Conservation (phyloP, 92 coral and sea anemone species). For the Bergia puertoricense region DNA sequence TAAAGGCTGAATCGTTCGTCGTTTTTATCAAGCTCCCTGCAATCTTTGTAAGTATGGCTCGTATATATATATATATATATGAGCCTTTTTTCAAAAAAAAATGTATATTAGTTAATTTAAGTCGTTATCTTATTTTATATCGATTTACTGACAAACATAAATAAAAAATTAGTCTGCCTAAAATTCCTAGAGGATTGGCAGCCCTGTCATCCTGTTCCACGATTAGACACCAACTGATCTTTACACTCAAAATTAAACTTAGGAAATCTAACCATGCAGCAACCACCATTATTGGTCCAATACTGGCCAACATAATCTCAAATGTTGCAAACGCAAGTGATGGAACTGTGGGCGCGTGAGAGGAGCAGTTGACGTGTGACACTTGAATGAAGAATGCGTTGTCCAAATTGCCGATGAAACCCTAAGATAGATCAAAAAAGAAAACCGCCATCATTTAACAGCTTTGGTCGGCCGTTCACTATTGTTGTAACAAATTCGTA, state of each 20-base stretch:
- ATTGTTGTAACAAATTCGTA: background rate
- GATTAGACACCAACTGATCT: background rate
- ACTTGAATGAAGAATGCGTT: conserved; percentile 86
- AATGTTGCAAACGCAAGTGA: conserved; percentile 73
- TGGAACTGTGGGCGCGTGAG: conserved; percentile 57
- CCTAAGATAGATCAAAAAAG: conserved; percentile 49
- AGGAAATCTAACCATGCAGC: conserved; percentile 72
- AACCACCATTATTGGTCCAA: conserved; percentile 80
- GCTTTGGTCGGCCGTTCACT: background rate
- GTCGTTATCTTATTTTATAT: too few species aligned
- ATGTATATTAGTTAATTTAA: too few species aligned
- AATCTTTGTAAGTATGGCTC: too few species aligned
- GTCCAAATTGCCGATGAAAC: conserved; percentile 87
- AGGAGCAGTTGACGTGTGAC: conserved; percentile 66
- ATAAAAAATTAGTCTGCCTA: too few species aligned
- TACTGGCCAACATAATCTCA: conserved; percentile 87
- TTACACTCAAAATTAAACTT: background rate
- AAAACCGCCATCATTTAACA: background rate
- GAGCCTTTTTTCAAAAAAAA: too few species aligned
- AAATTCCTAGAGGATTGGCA: background rate
- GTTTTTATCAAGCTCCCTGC: too few species aligned
- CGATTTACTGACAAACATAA: too few species aligned
- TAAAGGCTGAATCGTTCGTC: too few species aligned
- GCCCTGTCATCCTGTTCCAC: too few species aligned
- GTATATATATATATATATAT: too few species aligned